phyloP scores from a whole-genome alignment of 2,113 vertebrate species.

The Trochalopteron elliotii region DNA sequence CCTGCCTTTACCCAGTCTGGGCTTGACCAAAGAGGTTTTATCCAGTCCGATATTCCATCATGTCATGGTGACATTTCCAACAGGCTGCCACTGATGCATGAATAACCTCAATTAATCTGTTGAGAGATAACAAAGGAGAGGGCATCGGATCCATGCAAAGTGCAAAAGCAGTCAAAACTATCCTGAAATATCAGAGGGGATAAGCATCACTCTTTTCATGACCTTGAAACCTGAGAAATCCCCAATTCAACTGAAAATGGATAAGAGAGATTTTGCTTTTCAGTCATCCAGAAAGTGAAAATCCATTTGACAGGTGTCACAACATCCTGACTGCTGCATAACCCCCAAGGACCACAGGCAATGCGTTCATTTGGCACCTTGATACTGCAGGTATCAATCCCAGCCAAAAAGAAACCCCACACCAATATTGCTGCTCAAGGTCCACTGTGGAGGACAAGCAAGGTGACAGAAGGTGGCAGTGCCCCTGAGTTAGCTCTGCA shows the following conservation, averaged over 20 bases:
- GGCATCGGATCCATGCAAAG: background rate
- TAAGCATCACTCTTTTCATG: slow-evolving; percentile 36
- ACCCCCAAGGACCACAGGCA: background rate
- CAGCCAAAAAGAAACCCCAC: slow-evolving; percentile 24
- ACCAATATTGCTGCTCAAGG: background rate
- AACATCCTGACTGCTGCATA: slow-evolving; percentile 53
- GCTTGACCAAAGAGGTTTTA: background rate
- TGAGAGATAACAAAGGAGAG: background rate
- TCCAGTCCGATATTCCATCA: background rate
- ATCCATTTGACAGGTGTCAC: slow-evolving; percentile 64
- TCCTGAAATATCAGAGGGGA: background rate
- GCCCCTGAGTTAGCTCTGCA: background rate
- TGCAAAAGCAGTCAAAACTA: slow-evolving; percentile 32
- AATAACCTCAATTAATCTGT: background rate
- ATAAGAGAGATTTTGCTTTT: slow-evolving; percentile 42
- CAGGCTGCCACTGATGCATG: background rate
- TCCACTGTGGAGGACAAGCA: background rate
- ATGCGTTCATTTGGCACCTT: background rate
- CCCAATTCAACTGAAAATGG: slow-evolving; percentile 52
- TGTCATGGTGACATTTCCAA: background rate
- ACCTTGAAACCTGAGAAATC: slow-evolving; percentile 72
- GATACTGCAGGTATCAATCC: background rate
- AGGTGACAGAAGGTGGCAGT: background rate
- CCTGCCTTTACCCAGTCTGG: background rate
- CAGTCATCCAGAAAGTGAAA: slow-evolving; percentile 51